A percentile compares a stretch with the other conserved stretches of the same genome.
Evolutionary conservation across 2,888 invertebrate genomes (phyloP).

Genomic region (Oscheius onirici): DNA sequence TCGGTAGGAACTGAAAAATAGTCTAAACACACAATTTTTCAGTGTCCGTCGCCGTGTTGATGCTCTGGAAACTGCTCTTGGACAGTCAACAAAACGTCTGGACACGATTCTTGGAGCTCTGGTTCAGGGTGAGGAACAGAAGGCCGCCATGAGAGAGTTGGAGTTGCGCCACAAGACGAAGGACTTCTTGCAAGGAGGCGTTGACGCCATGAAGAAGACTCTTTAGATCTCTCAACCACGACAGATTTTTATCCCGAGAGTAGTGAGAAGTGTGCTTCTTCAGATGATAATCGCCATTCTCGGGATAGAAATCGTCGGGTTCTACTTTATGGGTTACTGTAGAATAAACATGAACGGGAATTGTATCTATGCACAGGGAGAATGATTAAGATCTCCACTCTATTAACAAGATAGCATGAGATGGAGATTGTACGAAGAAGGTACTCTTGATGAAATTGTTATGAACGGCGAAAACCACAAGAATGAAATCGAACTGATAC

Average conservation of each 20-base stretch:
- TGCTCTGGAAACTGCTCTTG: constrained; percentile 47
- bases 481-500: no score
- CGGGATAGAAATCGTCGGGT: no score
- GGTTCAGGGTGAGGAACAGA: constrained; percentile 20
- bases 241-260: not conserved
- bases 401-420: no score
- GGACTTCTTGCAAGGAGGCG: not conserved
- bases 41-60: constrained; percentile 53
- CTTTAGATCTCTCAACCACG: not conserved
- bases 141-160: constrained; percentile 16
- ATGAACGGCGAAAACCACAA: no score
- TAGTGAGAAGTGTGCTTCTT: constrained; percentile 2
- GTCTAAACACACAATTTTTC: not conserved
- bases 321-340: no score
- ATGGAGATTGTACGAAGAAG: no score
- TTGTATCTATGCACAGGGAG: no score
- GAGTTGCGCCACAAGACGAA: not conserved
- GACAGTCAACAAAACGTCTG: constrained; percentile 38
- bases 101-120: constrained; percentile 36
- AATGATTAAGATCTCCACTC: no score
- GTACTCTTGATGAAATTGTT: no score
- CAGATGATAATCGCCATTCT: no score
- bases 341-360: no score
- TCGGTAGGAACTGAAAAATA: not conserved
- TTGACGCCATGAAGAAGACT: constrained; percentile 1